Conservation (phyloP, 2,797 vertebrate genomes). For the Pseudochaenichthys georgianus region DNA sequence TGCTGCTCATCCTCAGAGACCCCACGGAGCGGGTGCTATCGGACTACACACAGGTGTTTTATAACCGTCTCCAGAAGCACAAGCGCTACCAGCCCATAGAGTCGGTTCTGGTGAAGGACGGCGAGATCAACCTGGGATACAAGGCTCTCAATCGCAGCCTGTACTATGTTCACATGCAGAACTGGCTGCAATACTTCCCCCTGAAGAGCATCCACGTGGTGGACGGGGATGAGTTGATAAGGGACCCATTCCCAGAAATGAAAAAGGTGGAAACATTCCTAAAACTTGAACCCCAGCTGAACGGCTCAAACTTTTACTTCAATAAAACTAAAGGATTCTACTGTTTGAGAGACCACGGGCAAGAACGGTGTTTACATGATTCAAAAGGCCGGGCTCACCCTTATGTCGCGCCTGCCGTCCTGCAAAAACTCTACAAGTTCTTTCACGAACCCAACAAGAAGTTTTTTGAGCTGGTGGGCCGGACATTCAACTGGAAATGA, state of each 20-base stretch:
- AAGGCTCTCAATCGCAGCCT: constrained; percentile 97
- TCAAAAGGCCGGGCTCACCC: constrained; percentile 96
- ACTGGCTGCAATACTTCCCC: constrained; percentile 94
- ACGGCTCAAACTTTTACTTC: constrained; percentile 96
- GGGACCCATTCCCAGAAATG: constrained; percentile 94
- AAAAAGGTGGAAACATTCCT: constrained; percentile 93
- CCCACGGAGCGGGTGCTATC: constrained; percentile 95
- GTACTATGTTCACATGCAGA: constrained; percentile 93
- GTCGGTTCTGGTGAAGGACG: constrained; percentile 90
- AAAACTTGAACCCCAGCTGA: constrained; percentile 91
- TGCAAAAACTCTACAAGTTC: constrained; percentile 91
- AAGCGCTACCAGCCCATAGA: constrained; percentile 93
- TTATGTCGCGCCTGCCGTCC: constrained; percentile 86
- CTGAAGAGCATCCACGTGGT: constrained; percentile 91
- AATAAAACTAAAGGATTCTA: constrained; percentile 98
- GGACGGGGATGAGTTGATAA: constrained; percentile 93
- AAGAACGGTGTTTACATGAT: constrained; percentile 94
- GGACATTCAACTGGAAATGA: constrained; percentile 95
- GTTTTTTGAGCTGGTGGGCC: constrained; percentile 94
- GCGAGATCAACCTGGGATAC: constrained; percentile 92
- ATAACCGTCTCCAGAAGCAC: constrained; percentile 96
- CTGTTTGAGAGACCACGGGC: constrained; percentile 92
- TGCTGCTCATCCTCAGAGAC: constrained; percentile 96
- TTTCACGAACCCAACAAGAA: constrained; percentile 94
- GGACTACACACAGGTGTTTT: constrained; percentile 98